phyloP scores from a whole-genome alignment of 2,888 invertebrate genomes.

The Apomyelois bistriatella region DNA sequence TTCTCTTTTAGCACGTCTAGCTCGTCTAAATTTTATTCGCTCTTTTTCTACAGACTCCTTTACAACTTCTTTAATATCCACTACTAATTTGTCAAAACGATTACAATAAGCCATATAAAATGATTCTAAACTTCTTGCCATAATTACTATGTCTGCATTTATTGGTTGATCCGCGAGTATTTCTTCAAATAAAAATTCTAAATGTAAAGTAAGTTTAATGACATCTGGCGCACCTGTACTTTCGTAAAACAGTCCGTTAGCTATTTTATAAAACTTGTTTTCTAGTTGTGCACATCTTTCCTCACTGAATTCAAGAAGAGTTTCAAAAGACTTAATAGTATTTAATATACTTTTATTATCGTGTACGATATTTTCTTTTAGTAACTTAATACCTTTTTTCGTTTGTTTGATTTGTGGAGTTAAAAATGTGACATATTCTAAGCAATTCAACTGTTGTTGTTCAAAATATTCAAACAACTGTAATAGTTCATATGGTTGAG shows the following conservation, averaged over 20 bases:
- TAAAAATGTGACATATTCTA: conserved; percentile 80
- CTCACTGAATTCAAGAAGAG: conserved; percentile 63
- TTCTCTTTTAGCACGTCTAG: conserved; percentile 79
- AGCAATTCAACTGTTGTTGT: conserved; percentile 82
- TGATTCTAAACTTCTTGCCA: conserved; percentile 81
- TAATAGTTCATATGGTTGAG: conserved; percentile 74
- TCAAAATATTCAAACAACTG: conserved; percentile 81
- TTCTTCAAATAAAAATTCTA: conserved; percentile 83
- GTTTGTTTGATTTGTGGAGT: conserved; percentile 73
- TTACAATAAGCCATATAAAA: conserved; percentile 73
- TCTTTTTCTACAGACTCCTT: conserved; percentile 73
- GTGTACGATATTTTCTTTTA: conserved; percentile 59
- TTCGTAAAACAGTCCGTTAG: conserved; percentile 79
- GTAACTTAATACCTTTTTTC: conserved; percentile 58
- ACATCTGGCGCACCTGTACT: conserved; percentile 77
- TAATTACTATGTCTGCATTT: conserved; percentile 72
- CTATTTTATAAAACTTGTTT: conserved; percentile 73
- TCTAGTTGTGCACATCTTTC: conserved; percentile 72
- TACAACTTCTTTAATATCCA: conserved; percentile 73
- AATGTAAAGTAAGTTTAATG: conserved; percentile 77
- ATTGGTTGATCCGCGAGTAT: conserved; percentile 79
- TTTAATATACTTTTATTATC: conserved; percentile 43
- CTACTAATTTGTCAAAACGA: conserved; percentile 77
- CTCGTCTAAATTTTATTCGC: conserved; percentile 67
- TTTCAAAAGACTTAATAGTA: conserved; percentile 48